Percentiles rank a stretch among this genome's conserved stretches.
Evolutionary conservation across 2,888 invertebrate genomes (phyloP).

Genomic region (Acleris laterana): DNA sequence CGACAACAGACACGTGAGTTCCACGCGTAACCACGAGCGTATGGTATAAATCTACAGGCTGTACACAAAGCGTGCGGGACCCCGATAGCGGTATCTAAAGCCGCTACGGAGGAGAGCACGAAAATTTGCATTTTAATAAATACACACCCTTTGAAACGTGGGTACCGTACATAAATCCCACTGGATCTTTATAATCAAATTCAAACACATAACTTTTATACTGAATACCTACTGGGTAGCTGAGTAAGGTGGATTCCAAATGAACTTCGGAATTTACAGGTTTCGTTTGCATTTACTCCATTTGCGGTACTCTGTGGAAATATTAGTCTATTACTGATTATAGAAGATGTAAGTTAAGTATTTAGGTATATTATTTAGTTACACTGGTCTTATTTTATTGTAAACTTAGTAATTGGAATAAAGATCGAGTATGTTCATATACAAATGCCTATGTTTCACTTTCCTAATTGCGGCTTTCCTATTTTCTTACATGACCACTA

Average conservation of each 20-base stretch:
- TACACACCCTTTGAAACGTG: constrained; percentile 82
- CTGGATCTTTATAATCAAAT: constrained; percentile 83
- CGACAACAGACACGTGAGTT: constrained; percentile 47
- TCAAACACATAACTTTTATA: constrained; percentile 77
- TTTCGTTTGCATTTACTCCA: not conserved
- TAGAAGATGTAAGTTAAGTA: too few species aligned
- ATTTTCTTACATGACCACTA: too few species aligned
- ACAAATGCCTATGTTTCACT: too few species aligned
- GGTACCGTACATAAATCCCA: constrained; percentile 74
- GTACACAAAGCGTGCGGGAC: constrained; percentile 80
- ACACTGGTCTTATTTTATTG: too few species aligned
- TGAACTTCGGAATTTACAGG: constrained; percentile 2
- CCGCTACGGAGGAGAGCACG: constrained; percentile 68
- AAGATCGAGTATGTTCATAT: too few species aligned
- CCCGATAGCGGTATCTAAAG: constrained; percentile 81
- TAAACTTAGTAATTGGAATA: too few species aligned
- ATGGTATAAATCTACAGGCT: constrained; percentile 81
- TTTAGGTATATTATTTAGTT: too few species aligned
- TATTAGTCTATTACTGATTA: not conserved
- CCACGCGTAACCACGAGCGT: constrained; percentile 58
- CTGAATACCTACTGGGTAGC: constrained; percentile 29
- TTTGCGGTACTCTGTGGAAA: not conserved
- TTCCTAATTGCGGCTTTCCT: too few species aligned
- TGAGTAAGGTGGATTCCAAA: constrained; percentile 16
- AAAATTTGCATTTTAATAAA: constrained; percentile 85